Conservation (phyloP, 2,113 vertebrate genomes). For the Lycocorax pyrrhopterus region DNA sequence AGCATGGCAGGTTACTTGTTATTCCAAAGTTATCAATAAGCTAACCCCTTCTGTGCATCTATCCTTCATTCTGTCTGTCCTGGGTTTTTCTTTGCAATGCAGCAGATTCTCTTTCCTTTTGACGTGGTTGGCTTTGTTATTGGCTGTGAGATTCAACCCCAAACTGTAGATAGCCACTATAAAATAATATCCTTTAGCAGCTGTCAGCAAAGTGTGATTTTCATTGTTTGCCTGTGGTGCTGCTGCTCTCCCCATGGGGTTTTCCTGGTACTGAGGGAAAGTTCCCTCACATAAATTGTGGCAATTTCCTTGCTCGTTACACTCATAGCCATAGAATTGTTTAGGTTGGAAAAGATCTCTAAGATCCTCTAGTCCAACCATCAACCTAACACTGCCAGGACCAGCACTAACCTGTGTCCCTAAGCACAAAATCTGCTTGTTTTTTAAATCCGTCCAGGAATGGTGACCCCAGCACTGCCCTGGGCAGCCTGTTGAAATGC, state of each 20-base stretch:
- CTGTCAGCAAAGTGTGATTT: not conserved
- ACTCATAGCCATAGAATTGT: not conserved
- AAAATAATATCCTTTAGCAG: not conserved
- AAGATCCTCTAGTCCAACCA: not conserved
- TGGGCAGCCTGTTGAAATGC: not conserved
- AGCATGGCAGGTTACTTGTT: not conserved
- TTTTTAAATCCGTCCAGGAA: not conserved
- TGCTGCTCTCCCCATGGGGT: not conserved
- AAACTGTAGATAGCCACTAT: not conserved
- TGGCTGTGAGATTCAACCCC: not conserved
- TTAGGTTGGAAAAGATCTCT: not conserved
- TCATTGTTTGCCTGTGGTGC: not conserved
- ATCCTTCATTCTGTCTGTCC: not conserved
- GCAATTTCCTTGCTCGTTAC: accelerated
- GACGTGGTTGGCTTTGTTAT: accelerated
- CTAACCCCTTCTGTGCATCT: not conserved
- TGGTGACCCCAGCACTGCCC: not conserved
- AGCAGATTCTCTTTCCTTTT: not conserved
- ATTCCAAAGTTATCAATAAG: not conserved
- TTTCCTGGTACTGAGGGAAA: not conserved
- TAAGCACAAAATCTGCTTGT: not conserved
- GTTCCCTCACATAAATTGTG: not conserved
- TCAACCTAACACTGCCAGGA: too few species aligned
- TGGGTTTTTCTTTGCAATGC: not conserved
- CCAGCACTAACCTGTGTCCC: too few species aligned